These are phyloP conservation scores for Cecidostiba fungosa DNA, from an alignment of 2,888 invertebrate species.

Conservation along the genomic window DNA sequence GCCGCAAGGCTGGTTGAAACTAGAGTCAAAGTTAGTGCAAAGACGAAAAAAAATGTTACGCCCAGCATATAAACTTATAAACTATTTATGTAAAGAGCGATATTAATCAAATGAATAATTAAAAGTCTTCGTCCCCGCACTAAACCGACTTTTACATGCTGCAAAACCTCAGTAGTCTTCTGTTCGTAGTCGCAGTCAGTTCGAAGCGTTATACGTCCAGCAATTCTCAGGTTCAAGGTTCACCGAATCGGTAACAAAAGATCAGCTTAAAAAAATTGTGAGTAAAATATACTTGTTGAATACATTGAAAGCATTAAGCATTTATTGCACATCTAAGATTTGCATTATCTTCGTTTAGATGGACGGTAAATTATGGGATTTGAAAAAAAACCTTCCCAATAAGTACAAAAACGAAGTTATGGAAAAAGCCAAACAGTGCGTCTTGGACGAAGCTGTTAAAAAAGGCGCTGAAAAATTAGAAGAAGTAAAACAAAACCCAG, in stretches of 20 bases:
- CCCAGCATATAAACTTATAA: not conserved
- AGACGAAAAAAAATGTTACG: not conserved
- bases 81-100: not conserved
- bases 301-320: not conserved
- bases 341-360: not conserved
- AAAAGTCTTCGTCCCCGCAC: not conserved
- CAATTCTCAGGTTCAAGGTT: too few relatives aligned
- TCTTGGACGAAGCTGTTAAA: not conserved
- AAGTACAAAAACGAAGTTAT: not conserved
- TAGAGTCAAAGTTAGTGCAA: conserved; percentile 1
- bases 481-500: not conserved
- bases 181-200: not conserved
- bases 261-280: not conserved
- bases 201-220: too few relatives aligned
- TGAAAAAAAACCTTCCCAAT: not conserved
- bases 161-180: not conserved
- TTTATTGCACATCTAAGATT: not conserved
- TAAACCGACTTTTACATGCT: not conserved
- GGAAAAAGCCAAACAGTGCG: not conserved
- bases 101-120: conserved; percentile 6
- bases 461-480: not conserved
- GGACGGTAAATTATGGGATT: not conserved
- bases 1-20: not conserved
- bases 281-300: not conserved
- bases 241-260: too few relatives aligned